These are phyloP conservation scores for Nasonovia ribisnigri DNA, from an alignment of 2,888 invertebrate species.

Conservation along the genomic window DNA sequence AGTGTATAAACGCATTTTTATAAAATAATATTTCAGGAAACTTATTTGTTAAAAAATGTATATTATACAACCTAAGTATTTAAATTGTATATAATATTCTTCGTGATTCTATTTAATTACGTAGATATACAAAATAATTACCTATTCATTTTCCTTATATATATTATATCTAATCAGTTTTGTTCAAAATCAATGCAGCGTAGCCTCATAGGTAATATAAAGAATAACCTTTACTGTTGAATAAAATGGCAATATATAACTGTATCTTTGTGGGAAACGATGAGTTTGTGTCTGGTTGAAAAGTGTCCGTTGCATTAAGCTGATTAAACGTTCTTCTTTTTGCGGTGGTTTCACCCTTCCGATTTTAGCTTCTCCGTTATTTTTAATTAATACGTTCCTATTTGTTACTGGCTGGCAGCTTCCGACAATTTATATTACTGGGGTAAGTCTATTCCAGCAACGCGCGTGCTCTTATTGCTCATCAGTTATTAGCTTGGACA, in stretches of 20 bases:
- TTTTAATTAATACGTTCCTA: conserved; percentile 51
- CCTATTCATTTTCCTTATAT: too few relatives aligned
- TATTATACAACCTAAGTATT: background rate
- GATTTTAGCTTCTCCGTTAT: conserved; percentile 17
- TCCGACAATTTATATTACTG: conserved; percentile 8
- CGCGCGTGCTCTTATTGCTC: background rate
- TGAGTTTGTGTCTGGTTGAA: conserved; percentile 39
- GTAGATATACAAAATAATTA: background rate
- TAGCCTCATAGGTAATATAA: background rate
- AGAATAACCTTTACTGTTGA: background rate
- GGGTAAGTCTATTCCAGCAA: background rate
- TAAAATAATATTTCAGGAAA: background rate
- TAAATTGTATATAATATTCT: background rate
- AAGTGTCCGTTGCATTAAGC: conserved; percentile 46
- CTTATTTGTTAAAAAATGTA: background rate
- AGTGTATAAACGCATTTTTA: background rate
- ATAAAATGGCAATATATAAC: background rate
- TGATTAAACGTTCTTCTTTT: conserved; percentile 45
- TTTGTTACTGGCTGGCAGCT: conserved; percentile 28
- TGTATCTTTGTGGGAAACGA: background rate
- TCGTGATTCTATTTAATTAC: background rate
- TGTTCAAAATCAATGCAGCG: background rate
- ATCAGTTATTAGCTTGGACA: background rate
- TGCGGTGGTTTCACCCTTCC: background rate
- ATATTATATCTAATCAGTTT: background rate